Evolutionary conservation across 2,113 vertebrate species (phyloP), one percentile per base, ranked within the genome.

Genomic region (Lepisosteus oculatus): DNA sequence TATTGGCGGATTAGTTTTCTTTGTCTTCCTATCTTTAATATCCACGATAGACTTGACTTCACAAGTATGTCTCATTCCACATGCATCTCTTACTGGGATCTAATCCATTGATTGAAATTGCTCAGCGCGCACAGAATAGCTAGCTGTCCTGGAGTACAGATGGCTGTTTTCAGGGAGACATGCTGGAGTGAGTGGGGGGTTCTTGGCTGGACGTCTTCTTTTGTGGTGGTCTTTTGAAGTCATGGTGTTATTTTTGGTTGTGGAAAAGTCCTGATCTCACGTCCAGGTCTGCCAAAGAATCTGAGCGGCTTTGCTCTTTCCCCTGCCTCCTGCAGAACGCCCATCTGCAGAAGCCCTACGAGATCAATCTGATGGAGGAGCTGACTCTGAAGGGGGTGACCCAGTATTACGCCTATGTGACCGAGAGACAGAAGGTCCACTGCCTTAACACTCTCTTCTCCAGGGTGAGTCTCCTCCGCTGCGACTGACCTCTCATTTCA

Each of bases 321-420:
- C 11, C 41, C n/a, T 2, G 64, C 79, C 80, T 74, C 14, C 62
- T 75, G 14, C 51, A 99, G 97, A 97, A 95, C 84, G 82, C 94
- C 71, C 95, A 99, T 85, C 90, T 98, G 88, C 96, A 97, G 88
- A 99, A 99, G 89, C 97, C 97, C 63, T 99, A 98, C 0, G 97
- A 99, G 90, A 99, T 99, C 87, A 99, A 99, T 88, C 90, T 99
- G 78, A 99, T 99, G 97, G 97, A 99, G 87, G 97, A 99, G 85
- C 92, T 99, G 75, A 99, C 97, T 9, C 89, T 99, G 90, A 99
- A 99, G 89, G 97, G 97, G 81, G 97, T 99, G 86, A 99, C 97
- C 81, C 97, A 99, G 89, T 99, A 99, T 94, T 99, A 99, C 6
- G 97, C 97, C 75, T 99, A 99, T 61, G 97, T 99, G 77, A 99